phyloP scores from a whole-genome alignment of 2,888 invertebrate species.

The Caenorhabditis japonica region DNA sequence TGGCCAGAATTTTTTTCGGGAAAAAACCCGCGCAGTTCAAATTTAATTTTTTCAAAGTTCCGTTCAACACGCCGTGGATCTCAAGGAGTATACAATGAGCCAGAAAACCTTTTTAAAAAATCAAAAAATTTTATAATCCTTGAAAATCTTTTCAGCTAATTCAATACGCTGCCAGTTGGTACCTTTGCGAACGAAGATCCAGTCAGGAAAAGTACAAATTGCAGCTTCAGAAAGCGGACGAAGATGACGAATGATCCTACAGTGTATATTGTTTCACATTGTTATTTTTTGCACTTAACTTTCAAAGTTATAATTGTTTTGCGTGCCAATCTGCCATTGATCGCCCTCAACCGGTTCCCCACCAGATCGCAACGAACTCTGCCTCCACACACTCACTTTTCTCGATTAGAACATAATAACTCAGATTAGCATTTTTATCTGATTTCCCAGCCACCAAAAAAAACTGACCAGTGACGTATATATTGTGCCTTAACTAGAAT shows the following conservation, averaged over 20 bases:
- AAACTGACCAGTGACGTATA: conserved; percentile 1
- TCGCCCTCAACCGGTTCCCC: conserved; percentile 8
- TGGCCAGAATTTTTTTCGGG: too few relatives aligned
- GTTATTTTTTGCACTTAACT: conserved; percentile 3
- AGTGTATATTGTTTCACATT: neutral
- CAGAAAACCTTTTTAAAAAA: too few relatives aligned
- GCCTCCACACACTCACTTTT: conserved; percentile 9
- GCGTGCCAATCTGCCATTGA: conserved; percentile 42
- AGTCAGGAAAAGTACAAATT: conserved; percentile 49
- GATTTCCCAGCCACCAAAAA: conserved; percentile 14
- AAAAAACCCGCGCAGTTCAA: too few relatives aligned
- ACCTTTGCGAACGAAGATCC: conserved; percentile 51
- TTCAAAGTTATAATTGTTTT: conserved; percentile 30
- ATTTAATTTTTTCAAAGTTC: too few relatives aligned
- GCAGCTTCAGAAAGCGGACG: conserved; percentile 49
- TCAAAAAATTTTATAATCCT: neutral
- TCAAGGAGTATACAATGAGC: too few relatives aligned
- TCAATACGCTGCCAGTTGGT: conserved; percentile 41
- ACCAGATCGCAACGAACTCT: conserved; percentile 32
- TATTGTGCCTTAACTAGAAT: conserved; percentile 16
- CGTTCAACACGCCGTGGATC: neutral
- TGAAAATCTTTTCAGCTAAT: conserved; percentile 27
- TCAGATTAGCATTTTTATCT: neutral
- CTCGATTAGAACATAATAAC: conserved; percentile 20
- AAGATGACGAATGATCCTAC: conserved; percentile 45